Evolutionary conservation across 2,888 invertebrate genomes (phyloP).

Genomic region (Argyresthia albistria): DNA sequence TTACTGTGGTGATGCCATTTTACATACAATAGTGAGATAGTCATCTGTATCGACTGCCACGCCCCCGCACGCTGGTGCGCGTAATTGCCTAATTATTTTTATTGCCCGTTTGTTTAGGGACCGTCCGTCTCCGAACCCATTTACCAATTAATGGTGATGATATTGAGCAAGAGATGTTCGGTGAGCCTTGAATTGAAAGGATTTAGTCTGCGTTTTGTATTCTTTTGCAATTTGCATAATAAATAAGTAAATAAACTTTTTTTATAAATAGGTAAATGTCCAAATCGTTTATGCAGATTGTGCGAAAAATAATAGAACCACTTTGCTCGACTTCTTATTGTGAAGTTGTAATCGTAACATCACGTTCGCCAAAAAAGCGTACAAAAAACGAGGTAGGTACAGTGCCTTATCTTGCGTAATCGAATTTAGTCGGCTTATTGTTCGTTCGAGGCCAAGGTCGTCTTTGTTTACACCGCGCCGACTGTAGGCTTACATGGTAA

Average conservation of each 20-base stretch:
- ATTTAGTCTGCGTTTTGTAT: neutral
- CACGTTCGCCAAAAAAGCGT: no score
- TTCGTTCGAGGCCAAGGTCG: constrained; percentile 60
- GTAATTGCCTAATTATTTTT: constrained; percentile 68
- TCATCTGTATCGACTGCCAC: constrained; percentile 25
- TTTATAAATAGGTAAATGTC: neutral
- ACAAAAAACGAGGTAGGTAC: no score
- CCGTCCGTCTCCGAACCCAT: constrained; percentile 39
- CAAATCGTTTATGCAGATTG: no score
- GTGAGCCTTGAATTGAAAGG: neutral
- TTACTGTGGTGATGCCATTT: constrained; percentile 14
- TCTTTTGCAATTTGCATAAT: neutral
- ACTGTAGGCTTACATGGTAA: constrained; percentile 9
- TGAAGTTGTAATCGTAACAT: no score
- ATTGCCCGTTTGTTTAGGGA: constrained; percentile 57
- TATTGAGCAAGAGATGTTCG: constrained; percentile 10
- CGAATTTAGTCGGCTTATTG: constrained; percentile 63
- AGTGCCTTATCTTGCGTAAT: constrained; percentile 5
- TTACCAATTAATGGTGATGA: constrained; percentile 35
- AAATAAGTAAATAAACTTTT: neutral
- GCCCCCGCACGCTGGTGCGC: constrained; percentile 42
- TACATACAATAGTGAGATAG: constrained; percentile 30
- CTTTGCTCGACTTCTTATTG: no score
- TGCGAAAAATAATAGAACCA: no score
- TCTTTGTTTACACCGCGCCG: constrained; percentile 52